Evolutionary conservation across 2,797 vertebrate genomes (phyloP), one percentile per base, ranked within the genome.

Genomic region (Gobionotothen gibberifrons): DNA sequence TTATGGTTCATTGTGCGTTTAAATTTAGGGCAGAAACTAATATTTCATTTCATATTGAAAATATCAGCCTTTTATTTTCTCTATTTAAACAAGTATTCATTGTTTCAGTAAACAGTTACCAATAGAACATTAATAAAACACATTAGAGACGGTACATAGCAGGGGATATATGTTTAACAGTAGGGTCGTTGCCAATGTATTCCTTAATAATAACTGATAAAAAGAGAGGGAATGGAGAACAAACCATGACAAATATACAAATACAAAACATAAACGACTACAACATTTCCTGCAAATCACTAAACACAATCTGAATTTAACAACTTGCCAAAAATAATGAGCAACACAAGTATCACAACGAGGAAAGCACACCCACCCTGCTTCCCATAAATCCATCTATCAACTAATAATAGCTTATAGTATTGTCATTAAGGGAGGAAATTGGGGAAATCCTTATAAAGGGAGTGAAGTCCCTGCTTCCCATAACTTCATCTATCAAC

Each of bases 381-480:
- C 67, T 88, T 85, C 86, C 73, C 43, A 74, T 36, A 57, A 64
- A 15, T 14, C 22, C 2, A 59, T 49, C 3, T 15, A 32, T 40
- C 6, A 22, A 26, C 71, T 81, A 82, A 69, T 61, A 76, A 83
- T 81, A 90, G 13, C 32, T 15, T 9, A 15, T 7, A 61, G 19
- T 16, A 66, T 69, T 78, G 72, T 85, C n/a, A 69, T 22, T 65
- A 53, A 76, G 62, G 36, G 49, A 81, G 80, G 57, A 75, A 63
- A 56, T 60, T 17, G 47, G 75, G 71, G 57, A 29, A 67, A 74
- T 57, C 79, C 58, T 78, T 44, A 0, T 9, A 16, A 15, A 76
- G 80, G 89, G 91, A 72, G 75, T 64, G 76, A 68, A 83, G 63
- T 90, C 39, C 68, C 70, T 43, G n/a, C 67, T 88, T 85, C 86